These are phyloP conservation scores for Siderastrea radians DNA, from an alignment of 92 coral and sea anemone species.

Conservation along the genomic window DNA sequence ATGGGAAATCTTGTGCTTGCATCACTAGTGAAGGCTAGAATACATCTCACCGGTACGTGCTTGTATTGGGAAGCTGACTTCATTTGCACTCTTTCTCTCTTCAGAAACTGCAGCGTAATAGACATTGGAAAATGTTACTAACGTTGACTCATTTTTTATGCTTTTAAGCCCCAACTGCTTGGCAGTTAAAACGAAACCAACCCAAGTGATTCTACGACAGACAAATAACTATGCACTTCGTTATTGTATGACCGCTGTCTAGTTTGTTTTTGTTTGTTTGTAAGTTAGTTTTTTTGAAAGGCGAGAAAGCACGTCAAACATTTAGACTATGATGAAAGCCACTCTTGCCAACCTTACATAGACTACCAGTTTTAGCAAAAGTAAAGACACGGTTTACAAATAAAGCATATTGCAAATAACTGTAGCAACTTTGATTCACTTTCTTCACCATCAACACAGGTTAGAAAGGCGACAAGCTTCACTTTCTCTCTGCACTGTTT, in stretches of 20 bases:
- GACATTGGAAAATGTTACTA: not conserved
- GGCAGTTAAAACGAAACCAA: not conserved
- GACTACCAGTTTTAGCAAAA: too few species aligned
- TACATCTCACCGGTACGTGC: slow-evolving; percentile 64
- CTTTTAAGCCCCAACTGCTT: too few species aligned
- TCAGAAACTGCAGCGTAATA: slow-evolving; percentile 70
- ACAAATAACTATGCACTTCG: too few species aligned
- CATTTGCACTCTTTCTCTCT: slow-evolving; percentile 70
- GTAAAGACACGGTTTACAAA: too few species aligned
- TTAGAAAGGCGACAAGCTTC: slow-evolving; percentile 45
- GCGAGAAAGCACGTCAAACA: too few species aligned
- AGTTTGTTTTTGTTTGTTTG: too few species aligned
- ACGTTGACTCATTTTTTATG: not conserved
- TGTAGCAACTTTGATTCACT: slow-evolving; percentile 23
- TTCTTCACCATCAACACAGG: not conserved
- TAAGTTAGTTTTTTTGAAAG: too few species aligned
- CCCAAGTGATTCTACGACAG: too few species aligned
- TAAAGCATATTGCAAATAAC: not conserved
- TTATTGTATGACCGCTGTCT: too few species aligned
- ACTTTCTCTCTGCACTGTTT: slow-evolving; percentile 28
- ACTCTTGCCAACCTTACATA: too few species aligned
- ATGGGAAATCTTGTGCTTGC: too few species aligned
- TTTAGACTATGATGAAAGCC: too few species aligned
- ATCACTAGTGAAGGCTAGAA: not conserved
- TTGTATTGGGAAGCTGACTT: slow-evolving; percentile 83